A percentile compares a stretch with the other conserved stretches of the same genome.
Conservation (phyloP, 2,113 vertebrate genomes). For the Calyptommatus sinebrachiatus region DNA sequence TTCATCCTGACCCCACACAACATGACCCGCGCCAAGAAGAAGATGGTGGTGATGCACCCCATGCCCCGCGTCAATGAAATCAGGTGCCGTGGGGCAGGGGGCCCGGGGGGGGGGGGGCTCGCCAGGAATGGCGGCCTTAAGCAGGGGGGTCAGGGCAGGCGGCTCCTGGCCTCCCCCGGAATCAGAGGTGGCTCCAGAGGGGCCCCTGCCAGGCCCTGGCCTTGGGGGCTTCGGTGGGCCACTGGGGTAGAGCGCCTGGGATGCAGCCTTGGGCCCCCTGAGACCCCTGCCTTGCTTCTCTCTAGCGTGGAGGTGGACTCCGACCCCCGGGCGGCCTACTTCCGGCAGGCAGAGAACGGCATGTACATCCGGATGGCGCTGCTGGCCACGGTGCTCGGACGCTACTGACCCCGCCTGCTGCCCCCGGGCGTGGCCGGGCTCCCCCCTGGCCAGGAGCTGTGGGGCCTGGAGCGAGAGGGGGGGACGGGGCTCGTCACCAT, state of each 20-base stretch:
- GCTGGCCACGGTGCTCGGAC: constrained; percentile 86
- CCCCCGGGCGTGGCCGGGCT: not conserved
- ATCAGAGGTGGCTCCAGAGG: not conserved
- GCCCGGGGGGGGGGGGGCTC: too few species aligned
- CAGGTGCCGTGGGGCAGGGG: constrained; percentile 72
- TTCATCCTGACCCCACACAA: constrained; percentile 96
- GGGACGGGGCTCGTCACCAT: too few species aligned
- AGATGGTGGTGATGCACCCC: constrained; percentile 98
- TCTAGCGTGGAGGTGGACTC: constrained; percentile 89
- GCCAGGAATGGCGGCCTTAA: too few species aligned
- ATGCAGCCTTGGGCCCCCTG: not conserved
- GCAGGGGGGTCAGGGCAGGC: too few species aligned
- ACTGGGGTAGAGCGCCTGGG: not conserved
- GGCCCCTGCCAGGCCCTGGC: too few species aligned
- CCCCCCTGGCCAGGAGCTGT: not conserved
- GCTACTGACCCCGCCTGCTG: constrained; percentile 60
- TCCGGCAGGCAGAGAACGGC: constrained; percentile 94
- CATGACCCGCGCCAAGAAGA: constrained; percentile 95
- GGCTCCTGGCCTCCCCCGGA: too few species aligned
- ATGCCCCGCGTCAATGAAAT: constrained; percentile 95
- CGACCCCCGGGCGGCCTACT: constrained; percentile 91
- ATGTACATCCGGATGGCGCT: constrained; percentile 98
- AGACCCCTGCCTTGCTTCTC: constrained; percentile 11
- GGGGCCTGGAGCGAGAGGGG: not conserved
- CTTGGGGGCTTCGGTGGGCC: not conserved